phyloP scores from a whole-genome alignment of 2,113 vertebrate species.

The Eolophus roseicapilla region DNA sequence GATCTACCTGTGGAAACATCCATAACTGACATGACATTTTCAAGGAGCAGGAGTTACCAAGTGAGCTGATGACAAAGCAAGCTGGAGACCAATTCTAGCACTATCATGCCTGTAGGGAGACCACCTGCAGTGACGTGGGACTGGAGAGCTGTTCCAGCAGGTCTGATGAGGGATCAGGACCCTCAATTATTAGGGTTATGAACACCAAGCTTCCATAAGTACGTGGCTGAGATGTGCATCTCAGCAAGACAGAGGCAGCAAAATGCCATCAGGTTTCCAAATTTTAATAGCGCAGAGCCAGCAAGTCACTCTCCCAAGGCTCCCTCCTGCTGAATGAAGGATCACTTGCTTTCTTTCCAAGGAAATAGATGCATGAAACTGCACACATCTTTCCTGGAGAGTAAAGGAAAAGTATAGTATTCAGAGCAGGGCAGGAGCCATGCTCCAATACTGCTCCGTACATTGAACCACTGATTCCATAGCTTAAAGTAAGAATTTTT shows the following conservation, averaged over 20 bases:
- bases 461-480: background rate
- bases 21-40: background rate
- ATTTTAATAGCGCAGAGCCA: constrained; percentile 1
- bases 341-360: constrained; percentile 36
- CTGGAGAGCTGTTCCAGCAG: constrained; percentile 11
- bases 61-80: background rate
- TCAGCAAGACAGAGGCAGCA: constrained; percentile 20
- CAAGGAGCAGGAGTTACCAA: background rate
- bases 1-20: background rate
- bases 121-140: background rate
- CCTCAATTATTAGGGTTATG: background rate
- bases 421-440: constrained; percentile 15
- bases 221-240: constrained; percentile 7
- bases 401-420: constrained; percentile 33
- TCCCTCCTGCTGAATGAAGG: constrained; percentile 39
- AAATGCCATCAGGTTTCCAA: constrained; percentile 9
- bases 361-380: constrained; percentile 50
- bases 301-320: constrained; percentile 31
- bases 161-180: background rate
- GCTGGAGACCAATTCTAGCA: background rate
- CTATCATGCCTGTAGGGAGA: background rate
- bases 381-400: constrained; percentile 37
- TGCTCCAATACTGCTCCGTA: background rate
- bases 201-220: background rate
- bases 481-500: constrained; percentile 13